These are phyloP conservation scores for Candoia aspera DNA, from an alignment of 2,113 vertebrate genomes.

Conservation along the genomic window DNA sequence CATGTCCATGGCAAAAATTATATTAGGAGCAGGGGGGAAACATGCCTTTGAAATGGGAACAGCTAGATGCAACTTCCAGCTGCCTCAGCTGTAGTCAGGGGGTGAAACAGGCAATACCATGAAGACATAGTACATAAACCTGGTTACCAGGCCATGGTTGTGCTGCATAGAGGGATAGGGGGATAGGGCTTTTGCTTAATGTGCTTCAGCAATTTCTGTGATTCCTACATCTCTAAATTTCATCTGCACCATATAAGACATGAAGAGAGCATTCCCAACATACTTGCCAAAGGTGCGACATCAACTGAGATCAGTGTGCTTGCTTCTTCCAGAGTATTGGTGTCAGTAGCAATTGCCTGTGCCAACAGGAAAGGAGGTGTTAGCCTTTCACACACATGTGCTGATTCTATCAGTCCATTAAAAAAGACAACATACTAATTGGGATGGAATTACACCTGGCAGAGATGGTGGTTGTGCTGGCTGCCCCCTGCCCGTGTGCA, in stretches of 20 bases:
- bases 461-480: not conserved
- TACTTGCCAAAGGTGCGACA: slow-evolving; percentile 39
- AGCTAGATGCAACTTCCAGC: not conserved
- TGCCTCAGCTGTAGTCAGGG: not conserved
- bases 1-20: not conserved
- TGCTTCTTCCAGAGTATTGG: slow-evolving; percentile 39
- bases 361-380: slow-evolving; percentile 11
- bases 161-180: not conserved
- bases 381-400: not conserved
- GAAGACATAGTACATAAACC: not conserved
- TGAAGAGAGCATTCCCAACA: not conserved
- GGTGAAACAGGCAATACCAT: not conserved
- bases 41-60: not conserved
- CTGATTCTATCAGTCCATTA: not conserved
- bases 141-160: not conserved
- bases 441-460: not conserved
- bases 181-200: not conserved
- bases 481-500: not conserved
- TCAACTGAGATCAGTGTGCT: slow-evolving; percentile 54
- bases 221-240: not conserved
- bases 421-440: not conserved
- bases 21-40: not conserved
- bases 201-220: slow-evolving; percentile 2
- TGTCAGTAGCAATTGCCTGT: slow-evolving; percentile 58
- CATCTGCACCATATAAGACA: not conserved